These are phyloP conservation scores for Athalia cordata DNA, from an alignment of 2,888 invertebrate genomes.

Conservation along the genomic window DNA sequence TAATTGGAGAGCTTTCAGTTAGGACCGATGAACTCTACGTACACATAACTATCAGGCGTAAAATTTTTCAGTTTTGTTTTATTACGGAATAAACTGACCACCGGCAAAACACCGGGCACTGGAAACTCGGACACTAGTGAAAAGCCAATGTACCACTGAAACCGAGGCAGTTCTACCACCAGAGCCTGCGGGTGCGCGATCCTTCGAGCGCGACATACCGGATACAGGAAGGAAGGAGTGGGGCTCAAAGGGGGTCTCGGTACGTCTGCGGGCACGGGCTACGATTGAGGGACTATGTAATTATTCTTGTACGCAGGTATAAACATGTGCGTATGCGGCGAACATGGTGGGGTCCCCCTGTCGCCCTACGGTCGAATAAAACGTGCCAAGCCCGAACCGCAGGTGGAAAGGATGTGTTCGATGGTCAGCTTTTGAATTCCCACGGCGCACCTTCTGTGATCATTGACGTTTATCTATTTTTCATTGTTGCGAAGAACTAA, in stretches of 20 bases:
- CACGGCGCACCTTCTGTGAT: conserved; percentile 35
- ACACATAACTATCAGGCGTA: not conserved
- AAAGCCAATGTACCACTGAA: conserved; percentile 37
- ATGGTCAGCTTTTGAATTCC: conserved; percentile 35
- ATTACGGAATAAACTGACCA: not conserved
- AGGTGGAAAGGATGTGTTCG: conserved; percentile 30
- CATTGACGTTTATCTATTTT: conserved; percentile 29
- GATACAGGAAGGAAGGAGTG: conserved; percentile 71
- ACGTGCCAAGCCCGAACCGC: not conserved
- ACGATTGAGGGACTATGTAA: conserved; percentile 36
- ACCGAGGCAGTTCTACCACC: conserved; percentile 18
- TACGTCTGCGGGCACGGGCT: conserved; percentile 35
- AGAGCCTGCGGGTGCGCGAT: conserved; percentile 54
- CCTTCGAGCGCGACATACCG: conserved; percentile 68
- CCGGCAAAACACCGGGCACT: not conserved
- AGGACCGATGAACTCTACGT: no score
- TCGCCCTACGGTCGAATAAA: conserved; percentile 14
- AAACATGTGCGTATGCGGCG: conserved; percentile 9
- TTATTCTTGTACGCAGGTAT: conserved; percentile 36
- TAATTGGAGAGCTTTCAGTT: no score
- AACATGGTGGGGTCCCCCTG: conserved; percentile 15
- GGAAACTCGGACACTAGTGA: conserved; percentile 5
- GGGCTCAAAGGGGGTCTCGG: conserved; percentile 58
- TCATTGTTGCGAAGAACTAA: conserved; percentile 8
- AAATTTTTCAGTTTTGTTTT: not conserved